phyloP scores from a whole-genome alignment of 1,140 invertebrate genomes.

The Brachionus rubens region DNA sequence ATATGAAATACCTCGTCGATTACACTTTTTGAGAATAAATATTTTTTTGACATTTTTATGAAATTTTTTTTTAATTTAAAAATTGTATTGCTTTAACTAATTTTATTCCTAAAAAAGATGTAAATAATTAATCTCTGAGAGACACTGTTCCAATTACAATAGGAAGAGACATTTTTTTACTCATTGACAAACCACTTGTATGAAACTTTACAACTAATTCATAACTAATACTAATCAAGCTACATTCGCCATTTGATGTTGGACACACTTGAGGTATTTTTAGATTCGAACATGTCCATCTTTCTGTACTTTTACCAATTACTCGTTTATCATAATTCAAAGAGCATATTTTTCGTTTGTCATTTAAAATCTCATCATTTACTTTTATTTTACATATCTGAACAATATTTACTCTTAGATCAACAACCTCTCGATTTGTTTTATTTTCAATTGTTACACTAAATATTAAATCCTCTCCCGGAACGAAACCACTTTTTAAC shows the following conservation, averaged over 20 bases:
- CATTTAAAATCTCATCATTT: neutral
- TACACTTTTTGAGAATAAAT: too few species aligned
- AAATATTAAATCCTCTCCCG: neutral
- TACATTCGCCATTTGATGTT: neutral
- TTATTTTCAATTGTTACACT: slow-evolving; percentile 10
- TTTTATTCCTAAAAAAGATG: too few species aligned
- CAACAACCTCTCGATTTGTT: neutral
- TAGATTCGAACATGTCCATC: neutral
- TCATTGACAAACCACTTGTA: neutral
- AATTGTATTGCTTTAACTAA: too few species aligned
- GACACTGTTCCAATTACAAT: slow-evolving; percentile 12
- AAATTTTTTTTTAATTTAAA: too few species aligned
- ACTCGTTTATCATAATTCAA: neutral
- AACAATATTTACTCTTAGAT: neutral
- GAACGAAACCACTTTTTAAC: slow-evolving; percentile 22
- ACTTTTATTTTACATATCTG: neutral
- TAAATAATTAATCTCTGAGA: neutral
- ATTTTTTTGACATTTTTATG: too few species aligned
- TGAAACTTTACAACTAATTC: neutral
- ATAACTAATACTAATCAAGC: slow-evolving; percentile 4
- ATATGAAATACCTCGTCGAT: too few species aligned
- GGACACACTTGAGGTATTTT: neutral
- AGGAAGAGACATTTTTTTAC: neutral
- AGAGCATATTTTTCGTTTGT: neutral
- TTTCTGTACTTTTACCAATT: neutral